Evolutionary conservation across 1,140 invertebrate species (phyloP).

Genomic region (Drosophila punjabiensis): DNA sequence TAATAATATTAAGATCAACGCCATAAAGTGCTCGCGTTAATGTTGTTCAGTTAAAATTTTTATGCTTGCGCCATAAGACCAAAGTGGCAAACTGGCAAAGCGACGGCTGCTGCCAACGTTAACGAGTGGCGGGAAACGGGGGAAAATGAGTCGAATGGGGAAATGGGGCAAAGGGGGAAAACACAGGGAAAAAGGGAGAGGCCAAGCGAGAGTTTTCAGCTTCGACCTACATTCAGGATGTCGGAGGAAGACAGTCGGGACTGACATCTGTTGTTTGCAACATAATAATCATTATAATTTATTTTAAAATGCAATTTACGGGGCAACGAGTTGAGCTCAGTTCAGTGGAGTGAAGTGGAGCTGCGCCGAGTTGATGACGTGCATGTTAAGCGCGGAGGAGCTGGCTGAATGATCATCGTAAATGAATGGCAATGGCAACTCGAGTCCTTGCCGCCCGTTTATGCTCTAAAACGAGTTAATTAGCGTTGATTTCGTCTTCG

Average conservation of each 20-base stretch:
- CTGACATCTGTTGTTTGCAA: conserved; percentile 81
- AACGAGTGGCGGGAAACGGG: conserved; percentile 29
- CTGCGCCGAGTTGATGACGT: conserved; percentile 54
- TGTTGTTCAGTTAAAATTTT: conserved; percentile 79
- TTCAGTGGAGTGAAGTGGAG: conserved; percentile 30
- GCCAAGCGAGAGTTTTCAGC: conserved; percentile 20
- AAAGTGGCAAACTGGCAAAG: conserved; percentile 70
- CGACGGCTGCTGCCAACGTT: conserved; percentile 49
- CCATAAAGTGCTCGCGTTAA: conserved; percentile 80
- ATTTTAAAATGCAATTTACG: conserved; percentile 83
- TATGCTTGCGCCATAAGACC: conserved; percentile 76
- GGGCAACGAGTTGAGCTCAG: conserved; percentile 45
- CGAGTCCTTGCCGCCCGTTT: conserved; percentile 33
- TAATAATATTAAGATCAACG: conserved; percentile 80
- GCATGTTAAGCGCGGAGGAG: conserved; percentile 61
- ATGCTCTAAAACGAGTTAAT: conserved; percentile 71
- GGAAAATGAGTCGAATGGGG: background rate
- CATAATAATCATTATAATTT: conserved; percentile 84
- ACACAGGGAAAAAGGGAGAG: background rate
- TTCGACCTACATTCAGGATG: conserved; percentile 49
- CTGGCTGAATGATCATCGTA: conserved; percentile 37
- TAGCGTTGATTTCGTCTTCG: conserved; percentile 78
- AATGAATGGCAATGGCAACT: conserved; percentile 43
- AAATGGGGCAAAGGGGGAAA: background rate
- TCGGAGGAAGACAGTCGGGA: conserved; percentile 27